Evolutionary conservation across 1,140 invertebrate genomes (phyloP), one percentile per base, ranked within the genome.

Genomic region (Bombus fervidus): DNA sequence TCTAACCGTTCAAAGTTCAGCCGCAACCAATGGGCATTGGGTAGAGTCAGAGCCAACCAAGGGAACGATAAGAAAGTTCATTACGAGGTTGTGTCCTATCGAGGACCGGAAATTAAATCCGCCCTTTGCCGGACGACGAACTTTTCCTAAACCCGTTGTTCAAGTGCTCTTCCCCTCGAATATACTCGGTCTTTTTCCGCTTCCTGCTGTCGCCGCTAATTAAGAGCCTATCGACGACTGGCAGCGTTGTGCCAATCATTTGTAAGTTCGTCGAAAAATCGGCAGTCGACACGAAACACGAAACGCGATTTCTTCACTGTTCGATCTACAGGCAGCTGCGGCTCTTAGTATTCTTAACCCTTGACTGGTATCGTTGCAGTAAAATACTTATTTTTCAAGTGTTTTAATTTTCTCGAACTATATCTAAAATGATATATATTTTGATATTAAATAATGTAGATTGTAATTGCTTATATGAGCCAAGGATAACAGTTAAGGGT

Each of bases 41-140:
- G 8, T 5, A 39, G 47, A 57, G n/a, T 2, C 68, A 47, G n/a
- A 34, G 39, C 68, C 43, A 69, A 5, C 22, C 78, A 53, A 13
- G 64, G 12, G 10, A n/a, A 59, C 78, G 84, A 82, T 79, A 86
- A 88, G 75, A 72, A 86, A 79, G 62, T 83, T 86, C 75, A 72
- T 73, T 83, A 77, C 18, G 6, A 18, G 39, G n/a, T 68, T 43
- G 15, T 74, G 83, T 37, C 22, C 62, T 28, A 59, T 39, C 77
- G 37, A 64, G 53, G 18, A 18, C 31, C 74, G 86, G 82, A 88
- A 88, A 90, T 88, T 87, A 87, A 74, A 81, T 83, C 64, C 81
- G 78, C 78, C 72, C 78, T 81, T 53, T 62, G 34, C 53, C 86
- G 76, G 71, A 86, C 84, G 77, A 59, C 43, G 77, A 90, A 90